Evolutionary conservation across 2,797 vertebrate species (phyloP).

Genomic region (Peromyscus attwateri): DNA sequence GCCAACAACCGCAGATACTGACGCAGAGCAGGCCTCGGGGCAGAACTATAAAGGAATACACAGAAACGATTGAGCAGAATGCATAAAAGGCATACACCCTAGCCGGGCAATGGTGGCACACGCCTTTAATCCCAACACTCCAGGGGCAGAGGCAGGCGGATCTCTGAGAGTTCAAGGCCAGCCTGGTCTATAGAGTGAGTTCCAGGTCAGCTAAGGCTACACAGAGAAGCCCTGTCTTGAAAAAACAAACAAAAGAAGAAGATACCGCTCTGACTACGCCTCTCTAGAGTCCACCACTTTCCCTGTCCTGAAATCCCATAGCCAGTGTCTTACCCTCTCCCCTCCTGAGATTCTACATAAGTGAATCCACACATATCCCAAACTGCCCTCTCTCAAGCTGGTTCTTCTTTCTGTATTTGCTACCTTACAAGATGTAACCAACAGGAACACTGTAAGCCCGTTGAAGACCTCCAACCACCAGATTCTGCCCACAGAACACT

Average conservation of each 20-base stretch:
- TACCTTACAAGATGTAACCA: neutral
- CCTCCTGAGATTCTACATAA: neutral
- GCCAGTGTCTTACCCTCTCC: neutral
- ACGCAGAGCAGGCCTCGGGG: neutral
- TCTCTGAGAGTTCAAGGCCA: neutral
- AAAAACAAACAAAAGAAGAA: neutral
- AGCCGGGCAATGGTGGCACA: neutral
- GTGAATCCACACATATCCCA: neutral
- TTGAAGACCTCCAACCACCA: neutral
- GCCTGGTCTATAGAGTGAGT: neutral
- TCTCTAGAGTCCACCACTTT: neutral
- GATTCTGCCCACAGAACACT: neutral
- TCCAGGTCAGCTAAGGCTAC: neutral
- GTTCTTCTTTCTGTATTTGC: slow-evolving; percentile 11
- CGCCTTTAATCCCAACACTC: neutral
- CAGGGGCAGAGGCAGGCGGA: neutral
- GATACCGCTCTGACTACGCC: neutral
- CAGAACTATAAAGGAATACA: slow-evolving; percentile 13
- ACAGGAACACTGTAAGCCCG: neutral
- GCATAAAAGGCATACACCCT: neutral
- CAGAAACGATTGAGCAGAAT: neutral
- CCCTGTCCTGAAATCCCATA: neutral
- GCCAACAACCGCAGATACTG: neutral
- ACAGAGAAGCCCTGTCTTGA: neutral
- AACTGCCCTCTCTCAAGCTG: neutral